Evolutionary conservation across 2,113 vertebrate genomes (phyloP), one percentile per base, ranked within the genome.

Genomic region (Echinops telfairi): DNA sequence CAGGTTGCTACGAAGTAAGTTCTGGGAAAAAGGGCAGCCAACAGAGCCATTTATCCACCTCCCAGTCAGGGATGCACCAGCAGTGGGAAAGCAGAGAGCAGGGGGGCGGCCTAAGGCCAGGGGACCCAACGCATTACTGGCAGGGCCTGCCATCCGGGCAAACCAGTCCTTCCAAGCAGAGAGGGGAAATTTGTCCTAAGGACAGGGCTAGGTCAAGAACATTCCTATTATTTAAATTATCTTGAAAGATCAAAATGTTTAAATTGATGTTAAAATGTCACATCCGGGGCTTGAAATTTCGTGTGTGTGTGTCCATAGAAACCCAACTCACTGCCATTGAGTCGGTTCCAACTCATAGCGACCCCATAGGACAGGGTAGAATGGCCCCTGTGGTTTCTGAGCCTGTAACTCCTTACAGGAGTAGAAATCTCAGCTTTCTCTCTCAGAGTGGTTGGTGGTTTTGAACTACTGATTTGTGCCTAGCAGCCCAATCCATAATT

Each of bases 11-110:
- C 79, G 83, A 95, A 96, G 96, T 90, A 86, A 73, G 90, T 94
- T 96, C 96, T 95, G 94, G 96, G 94, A 95, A 91, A 40, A 81
- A 81, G 93, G 88, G 90, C 90, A 85, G 94, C 64, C 80, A 86
- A n/a, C 23, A 19, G 47, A 91, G 91, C 38, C 88, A 73, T 95
- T 93, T 95, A 75, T 95, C 83, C 47, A 90, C 86, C 86, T 90
- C 79, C 79, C 27, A 91, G 93, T 14, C 94, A 81, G 89, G 22
- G 43, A 60, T 43, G 5, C 1, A 73, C 58, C n/a, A 75, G 80
- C 36, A 17, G 57, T 6, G 5, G 10, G 66, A 29, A n/a, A 62
- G 47, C 0, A 29, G 53, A 12, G 70, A 79, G 78, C 64, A 38
- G n/a, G 47, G 15, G 2, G 47, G 2, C 23, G 47, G 11, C 38